Evolutionary conservation across 1,140 invertebrate genomes (phyloP).

Genomic region (Psilanteris sp.): DNA sequence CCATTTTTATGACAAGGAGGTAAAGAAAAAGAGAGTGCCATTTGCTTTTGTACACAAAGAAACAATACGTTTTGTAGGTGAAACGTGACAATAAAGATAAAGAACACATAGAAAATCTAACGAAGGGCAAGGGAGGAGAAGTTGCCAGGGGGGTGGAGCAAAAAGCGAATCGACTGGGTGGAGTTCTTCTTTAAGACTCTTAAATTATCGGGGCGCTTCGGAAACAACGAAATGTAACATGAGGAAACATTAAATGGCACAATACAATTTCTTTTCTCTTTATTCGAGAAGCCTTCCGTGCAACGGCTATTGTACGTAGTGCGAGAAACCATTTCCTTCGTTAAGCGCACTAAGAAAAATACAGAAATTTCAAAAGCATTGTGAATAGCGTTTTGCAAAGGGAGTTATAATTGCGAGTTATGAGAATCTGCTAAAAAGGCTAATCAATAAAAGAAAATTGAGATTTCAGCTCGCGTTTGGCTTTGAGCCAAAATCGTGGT

Average conservation of each 20-base stretch:
- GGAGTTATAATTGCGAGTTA: conserved; percentile 43
- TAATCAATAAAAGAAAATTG: conserved; percentile 43
- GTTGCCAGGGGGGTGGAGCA: not conserved
- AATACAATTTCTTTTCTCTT: conserved; percentile 55
- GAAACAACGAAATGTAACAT: conserved; percentile 55
- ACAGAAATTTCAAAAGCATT: conserved; percentile 30
- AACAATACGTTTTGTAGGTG: conserved; percentile 61
- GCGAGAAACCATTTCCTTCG: conserved; percentile 56
- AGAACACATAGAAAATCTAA: conserved; percentile 55
- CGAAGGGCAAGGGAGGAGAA: conserved; percentile 17
- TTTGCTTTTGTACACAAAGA: conserved; percentile 60
- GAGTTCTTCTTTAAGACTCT: conserved; percentile 45
- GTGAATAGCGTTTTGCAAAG: conserved; percentile 32
- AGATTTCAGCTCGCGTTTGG: conserved; percentile 24
- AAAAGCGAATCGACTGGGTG: conserved; percentile 30
- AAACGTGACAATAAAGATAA: conserved; percentile 62
- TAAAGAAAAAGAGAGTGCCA: conserved; percentile 23
- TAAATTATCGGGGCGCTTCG: conserved; percentile 55
- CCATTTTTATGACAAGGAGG: conserved; percentile 38
- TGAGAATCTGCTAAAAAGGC: conserved; percentile 34
- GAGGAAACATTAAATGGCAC: conserved; percentile 57
- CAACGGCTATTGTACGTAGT: conserved; percentile 29
- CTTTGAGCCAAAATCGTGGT: conserved; percentile 10
- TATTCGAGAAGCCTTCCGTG: conserved; percentile 45
- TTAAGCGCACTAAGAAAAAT: conserved; percentile 47